Conservation (phyloP, 2,888 invertebrate genomes). For the Sphaerophoria taeniata region DNA sequence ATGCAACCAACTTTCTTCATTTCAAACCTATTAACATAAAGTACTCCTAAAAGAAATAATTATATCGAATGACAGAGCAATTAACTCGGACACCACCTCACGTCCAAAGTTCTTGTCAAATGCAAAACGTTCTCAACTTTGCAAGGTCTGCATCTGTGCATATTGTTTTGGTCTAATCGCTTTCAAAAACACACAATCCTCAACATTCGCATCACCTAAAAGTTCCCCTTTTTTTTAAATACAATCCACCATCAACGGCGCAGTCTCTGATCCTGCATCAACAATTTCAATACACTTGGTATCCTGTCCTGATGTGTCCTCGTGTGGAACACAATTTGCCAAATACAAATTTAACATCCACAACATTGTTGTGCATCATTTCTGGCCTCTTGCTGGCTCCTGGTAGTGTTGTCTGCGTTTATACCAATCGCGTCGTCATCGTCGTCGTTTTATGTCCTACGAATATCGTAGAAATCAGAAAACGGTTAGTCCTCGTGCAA, state of each 20-base stretch:
- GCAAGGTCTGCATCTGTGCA: conserved; percentile 17
- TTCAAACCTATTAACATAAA: conserved; percentile 5
- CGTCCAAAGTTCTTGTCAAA: conserved; percentile 51
- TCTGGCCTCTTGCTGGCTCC: background rate
- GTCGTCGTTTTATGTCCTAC: conserved; percentile 53
- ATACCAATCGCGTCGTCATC: conserved; percentile 52
- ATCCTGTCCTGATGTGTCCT: conserved; percentile 22
- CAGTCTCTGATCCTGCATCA: conserved; percentile 51
- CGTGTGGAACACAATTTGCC: conserved; percentile 36
- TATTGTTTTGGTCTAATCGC: conserved; percentile 62
- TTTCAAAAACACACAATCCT: conserved; percentile 41
- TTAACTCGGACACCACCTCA: conserved; percentile 65
- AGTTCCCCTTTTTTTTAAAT: conserved; percentile 28
- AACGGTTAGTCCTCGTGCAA: conserved; percentile 82
- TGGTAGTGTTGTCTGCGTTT: conserved; percentile 57
- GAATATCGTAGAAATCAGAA: conserved; percentile 62
- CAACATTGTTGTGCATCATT: conserved; percentile 61
- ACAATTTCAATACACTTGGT: conserved; percentile 34
- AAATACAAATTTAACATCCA: conserved; percentile 60
- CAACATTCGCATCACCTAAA: conserved; percentile 47
- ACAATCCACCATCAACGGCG: conserved; percentile 41
- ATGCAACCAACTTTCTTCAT: background rate
- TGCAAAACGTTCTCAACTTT: conserved; percentile 36
- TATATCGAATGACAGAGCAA: conserved; percentile 61
- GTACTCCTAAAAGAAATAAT: conserved; percentile 54